Conservation (phyloP, 2,888 invertebrate genomes). For the Syrista parreyssii region DNA sequence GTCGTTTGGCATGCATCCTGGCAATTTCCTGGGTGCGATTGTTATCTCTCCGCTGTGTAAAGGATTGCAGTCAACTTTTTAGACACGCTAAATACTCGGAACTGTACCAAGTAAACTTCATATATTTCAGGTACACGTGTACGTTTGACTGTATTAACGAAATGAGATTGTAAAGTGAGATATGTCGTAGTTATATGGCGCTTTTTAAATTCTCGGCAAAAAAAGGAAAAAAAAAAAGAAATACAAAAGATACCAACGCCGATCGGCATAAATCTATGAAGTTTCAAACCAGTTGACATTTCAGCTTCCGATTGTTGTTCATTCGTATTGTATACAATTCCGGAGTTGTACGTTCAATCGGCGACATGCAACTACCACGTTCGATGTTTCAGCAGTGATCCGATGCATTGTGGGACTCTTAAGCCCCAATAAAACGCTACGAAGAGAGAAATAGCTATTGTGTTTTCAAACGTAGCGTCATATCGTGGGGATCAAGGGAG, state of each 20-base stretch:
- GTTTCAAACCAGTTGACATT: conserved; percentile 6
- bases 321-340: background rate
- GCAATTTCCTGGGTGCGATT: background rate
- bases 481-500: background rate
- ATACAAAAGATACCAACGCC: background rate
- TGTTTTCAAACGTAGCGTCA: background rate
- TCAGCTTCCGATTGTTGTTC: background rate
- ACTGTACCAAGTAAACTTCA: background rate
- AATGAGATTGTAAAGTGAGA: background rate
- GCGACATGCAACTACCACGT: background rate
- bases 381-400: background rate
- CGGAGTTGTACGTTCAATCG: background rate
- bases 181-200: background rate
- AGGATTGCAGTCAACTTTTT: background rate
- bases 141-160: background rate
- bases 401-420: background rate
- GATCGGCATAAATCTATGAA: conserved; percentile 13
- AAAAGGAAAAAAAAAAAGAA: background rate
- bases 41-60: background rate
- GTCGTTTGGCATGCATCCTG: conserved; percentile 3
- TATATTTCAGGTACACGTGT: background rate
- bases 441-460: background rate
- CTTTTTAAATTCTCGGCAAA: too few species aligned
- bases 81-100: background rate
- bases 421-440: background rate